Conservation (phyloP, 2,888 invertebrate species). For the Heliconius ismenius region DNA sequence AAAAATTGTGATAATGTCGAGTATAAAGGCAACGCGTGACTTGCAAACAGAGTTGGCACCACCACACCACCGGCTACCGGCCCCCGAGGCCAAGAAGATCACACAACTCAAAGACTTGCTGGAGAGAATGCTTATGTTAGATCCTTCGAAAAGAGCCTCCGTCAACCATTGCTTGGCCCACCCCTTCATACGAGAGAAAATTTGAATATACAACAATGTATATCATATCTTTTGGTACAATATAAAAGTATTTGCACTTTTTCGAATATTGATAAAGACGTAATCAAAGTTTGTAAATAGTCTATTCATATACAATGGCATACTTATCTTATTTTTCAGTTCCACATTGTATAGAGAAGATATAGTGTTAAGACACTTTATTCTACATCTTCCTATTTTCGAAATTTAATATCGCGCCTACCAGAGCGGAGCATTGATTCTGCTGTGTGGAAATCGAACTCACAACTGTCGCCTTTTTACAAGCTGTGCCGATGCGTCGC, state of each 20-base stretch:
- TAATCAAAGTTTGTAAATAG: not conserved
- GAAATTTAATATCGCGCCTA: not conserved
- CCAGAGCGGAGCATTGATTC: not conserved
- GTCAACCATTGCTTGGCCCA: constrained; percentile 96
- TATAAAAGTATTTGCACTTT: not conserved
- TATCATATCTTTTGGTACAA: not conserved
- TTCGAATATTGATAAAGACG: not conserved
- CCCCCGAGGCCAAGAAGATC: constrained; percentile 95
- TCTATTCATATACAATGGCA: not conserved
- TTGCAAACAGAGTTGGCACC: constrained; percentile 91
- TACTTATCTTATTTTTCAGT: not conserved
- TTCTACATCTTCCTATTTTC: no score
- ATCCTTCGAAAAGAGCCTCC: constrained; percentile 95
- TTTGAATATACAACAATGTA: constrained; percentile 55
- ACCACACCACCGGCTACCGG: constrained; percentile 92
- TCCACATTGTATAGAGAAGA: not conserved
- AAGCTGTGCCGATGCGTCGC: not conserved
- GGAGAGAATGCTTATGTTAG: constrained; percentile 94
- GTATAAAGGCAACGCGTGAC: constrained; percentile 92
- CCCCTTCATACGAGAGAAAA: constrained; percentile 97
- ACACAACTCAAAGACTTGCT: constrained; percentile 94
- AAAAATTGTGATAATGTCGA: constrained; percentile 97
- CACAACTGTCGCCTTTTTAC: not conserved
- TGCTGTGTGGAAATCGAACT: not conserved
- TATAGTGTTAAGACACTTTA: not conserved